Evolutionary conservation across 2,888 invertebrate genomes (phyloP), one percentile per base, ranked within the genome.

Genomic region (Melieria omissa): DNA sequence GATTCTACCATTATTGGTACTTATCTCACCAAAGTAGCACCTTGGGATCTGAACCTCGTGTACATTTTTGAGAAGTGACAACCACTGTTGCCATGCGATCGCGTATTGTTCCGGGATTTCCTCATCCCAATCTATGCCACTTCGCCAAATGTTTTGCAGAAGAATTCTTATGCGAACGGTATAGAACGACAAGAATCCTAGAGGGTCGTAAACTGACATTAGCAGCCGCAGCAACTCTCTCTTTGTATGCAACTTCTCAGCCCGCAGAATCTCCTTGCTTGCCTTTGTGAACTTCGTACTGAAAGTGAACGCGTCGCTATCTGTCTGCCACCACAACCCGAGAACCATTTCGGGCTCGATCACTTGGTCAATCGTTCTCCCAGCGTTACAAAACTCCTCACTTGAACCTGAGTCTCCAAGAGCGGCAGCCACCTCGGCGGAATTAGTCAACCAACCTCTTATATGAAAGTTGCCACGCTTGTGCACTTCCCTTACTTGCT

Each of bases 111-210:
- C 73, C 0, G 71, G 64, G 29, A 77, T 67, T 57, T 60, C 10
- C 4, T 77, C 75, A 41, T 75, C 73, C n/a, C 77, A 77, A 10
- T n/a, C 70, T 41, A 68, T 75, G 9, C 58, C 65, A 4, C 41
- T 65, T 8, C 76, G 63, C 75, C 77, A 78, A 4, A 76, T 71
- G 7, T 75, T 65, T 49, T 78, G 73, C 10, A 78, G 47, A 1
- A 77, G 12, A 41, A 78, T n/a, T n/a, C n/a, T n/a, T n/a, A n/a
- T 75, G 8, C 65, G 58, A 29, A 49, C 12, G 49, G 60, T 60
- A 60, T 29, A 60, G 9, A 60, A 60, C 41, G 16, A 42, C 1
- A 60, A 42, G 42, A 42, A 41, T 12, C 14, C 57, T 57, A 61
- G 44, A 7, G 61, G 44, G 14, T 61, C 61, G 14, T 42, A 61